Evolutionary conservation across 2,888 invertebrate species (phyloP).

Genomic region (Apamea monoglypha): DNA sequence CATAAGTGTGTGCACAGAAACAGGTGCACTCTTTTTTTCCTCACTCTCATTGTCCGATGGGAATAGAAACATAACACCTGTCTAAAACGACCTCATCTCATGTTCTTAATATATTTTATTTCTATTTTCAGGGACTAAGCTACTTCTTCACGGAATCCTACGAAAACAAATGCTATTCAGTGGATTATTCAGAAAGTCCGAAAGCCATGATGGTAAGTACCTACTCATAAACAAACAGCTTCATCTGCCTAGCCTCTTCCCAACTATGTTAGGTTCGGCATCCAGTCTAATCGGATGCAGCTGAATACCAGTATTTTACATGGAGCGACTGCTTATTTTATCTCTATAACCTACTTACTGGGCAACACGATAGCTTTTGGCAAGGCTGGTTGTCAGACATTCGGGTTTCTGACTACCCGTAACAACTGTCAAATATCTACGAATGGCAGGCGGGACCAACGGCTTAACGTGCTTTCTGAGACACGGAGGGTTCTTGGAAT

Average conservation of each 20-base stretch:
- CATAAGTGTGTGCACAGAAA: too few species aligned
- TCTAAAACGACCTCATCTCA: neutral
- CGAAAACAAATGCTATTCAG: constrained; percentile 92
- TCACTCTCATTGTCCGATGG: too few species aligned
- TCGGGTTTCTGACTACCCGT: neutral
- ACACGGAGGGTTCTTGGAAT: neutral
- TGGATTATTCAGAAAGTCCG: constrained; percentile 68
- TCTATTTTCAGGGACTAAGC: constrained; percentile 66
- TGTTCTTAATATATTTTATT: constrained; percentile 7
- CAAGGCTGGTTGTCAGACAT: neutral
- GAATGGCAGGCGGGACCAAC: neutral
- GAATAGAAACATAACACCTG: neutral
- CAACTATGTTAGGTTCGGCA: neutral
- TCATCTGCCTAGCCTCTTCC: neutral
- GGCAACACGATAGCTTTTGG: neutral
- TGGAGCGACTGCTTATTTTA: neutral
- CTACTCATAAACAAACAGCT: neutral
- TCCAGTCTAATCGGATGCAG: neutral
- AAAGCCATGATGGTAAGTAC: constrained; percentile 65
- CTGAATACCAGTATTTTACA: neutral
- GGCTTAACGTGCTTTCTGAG: neutral
- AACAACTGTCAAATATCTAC: neutral
- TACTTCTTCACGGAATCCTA: constrained; percentile 64
- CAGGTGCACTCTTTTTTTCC: too few species aligned
- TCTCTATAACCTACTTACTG: neutral